phyloP scores from a whole-genome alignment of 2,797 vertebrate genomes.

The Fistularia tabacaria region DNA sequence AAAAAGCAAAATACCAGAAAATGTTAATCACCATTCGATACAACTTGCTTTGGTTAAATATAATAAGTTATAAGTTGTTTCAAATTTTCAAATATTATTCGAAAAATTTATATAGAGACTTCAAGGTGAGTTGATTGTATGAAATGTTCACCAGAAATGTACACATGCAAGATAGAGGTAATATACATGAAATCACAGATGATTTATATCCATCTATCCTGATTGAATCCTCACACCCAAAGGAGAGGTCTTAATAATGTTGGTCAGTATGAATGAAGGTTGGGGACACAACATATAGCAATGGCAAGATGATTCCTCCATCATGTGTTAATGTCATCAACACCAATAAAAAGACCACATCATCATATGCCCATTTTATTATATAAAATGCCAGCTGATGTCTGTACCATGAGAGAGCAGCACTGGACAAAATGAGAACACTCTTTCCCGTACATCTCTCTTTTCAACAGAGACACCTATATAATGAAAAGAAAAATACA shows the following conservation, averaged over 20 bases:
- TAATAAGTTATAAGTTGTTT: constrained; percentile 22
- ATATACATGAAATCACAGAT: constrained; percentile 47
- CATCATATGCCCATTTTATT: constrained; percentile 44
- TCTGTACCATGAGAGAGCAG: constrained; percentile 69
- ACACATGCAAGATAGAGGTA: constrained; percentile 60
- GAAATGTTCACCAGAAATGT: constrained; percentile 25
- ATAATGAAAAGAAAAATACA: constrained; percentile 65
- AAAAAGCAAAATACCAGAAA: constrained; percentile 18
- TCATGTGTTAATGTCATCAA: constrained; percentile 49
- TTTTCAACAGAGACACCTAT: constrained; percentile 76
- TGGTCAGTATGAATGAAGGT: constrained; percentile 24
- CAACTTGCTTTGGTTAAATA: constrained; percentile 11
- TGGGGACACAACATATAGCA: constrained; percentile 21
- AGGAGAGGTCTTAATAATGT: constrained; percentile 29
- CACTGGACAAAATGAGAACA: constrained; percentile 65
- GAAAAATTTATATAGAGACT: constrained; percentile 9
- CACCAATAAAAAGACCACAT: constrained; percentile 40
- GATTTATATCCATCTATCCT: constrained; percentile 30
- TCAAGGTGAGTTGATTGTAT: constrained; percentile 36
- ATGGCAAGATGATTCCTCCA: constrained; percentile 8
- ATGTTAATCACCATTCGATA: background rate
- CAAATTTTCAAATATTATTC: constrained; percentile 9
- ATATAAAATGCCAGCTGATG: constrained; percentile 36
- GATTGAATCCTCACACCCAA: constrained; percentile 35
- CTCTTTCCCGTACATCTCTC: constrained; percentile 68